phyloP scores from a whole-genome alignment of 2,888 invertebrate species.

The Caenorhabditis sinica region DNA sequence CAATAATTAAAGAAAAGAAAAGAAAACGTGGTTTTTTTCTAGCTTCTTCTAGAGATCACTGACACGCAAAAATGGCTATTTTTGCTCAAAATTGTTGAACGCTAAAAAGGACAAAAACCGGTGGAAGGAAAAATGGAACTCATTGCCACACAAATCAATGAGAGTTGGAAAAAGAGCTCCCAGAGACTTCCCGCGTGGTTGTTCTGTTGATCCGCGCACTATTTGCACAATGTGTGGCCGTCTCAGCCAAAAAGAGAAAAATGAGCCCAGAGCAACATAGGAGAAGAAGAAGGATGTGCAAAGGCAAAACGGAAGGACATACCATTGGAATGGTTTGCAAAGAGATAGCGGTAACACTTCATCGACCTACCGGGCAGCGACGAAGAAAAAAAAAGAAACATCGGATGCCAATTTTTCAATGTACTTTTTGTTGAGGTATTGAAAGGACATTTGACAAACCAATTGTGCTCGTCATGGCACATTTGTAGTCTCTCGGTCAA shows the following conservation, averaged over 20 bases:
- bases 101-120: background rate
- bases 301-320: background rate
- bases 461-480: too few species aligned
- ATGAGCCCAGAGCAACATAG: background rate
- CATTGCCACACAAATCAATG: conserved; percentile 47
- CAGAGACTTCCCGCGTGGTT: conserved; percentile 56
- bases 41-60: too few species aligned
- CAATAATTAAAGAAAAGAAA: background rate
- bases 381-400: too few species aligned
- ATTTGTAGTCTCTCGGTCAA: too few species aligned
- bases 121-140: conserved; percentile 38
- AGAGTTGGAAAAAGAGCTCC: conserved; percentile 2
- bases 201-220: conserved; percentile 60
- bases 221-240: conserved; percentile 52
- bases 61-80: too few species aligned
- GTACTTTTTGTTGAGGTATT: conserved; percentile 2
- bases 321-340: conserved; percentile 13
- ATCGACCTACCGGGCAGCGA: too few species aligned
- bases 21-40: background rate
- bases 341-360: conserved; percentile 5
- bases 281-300: conserved; percentile 15
- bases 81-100: background rate
- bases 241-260: conserved; percentile 15
- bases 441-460: background rate
- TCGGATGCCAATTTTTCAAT: too few species aligned